Evolutionary conservation across 2,113 vertebrate species (phyloP), one percentile per base, ranked within the genome.

Genomic region (Prunella himalayana): DNA sequence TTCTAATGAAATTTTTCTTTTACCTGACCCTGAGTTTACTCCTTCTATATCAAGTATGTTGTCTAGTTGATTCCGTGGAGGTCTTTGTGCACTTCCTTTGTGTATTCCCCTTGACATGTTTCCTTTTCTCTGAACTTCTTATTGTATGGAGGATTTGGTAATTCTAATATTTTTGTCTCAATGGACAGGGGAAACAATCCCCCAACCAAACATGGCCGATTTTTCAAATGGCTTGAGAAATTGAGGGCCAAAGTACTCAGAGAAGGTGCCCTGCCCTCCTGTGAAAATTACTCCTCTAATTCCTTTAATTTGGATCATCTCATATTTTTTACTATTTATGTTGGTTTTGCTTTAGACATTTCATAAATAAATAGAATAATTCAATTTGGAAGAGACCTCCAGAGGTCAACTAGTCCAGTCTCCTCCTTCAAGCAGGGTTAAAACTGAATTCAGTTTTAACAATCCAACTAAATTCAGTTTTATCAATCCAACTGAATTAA

Each of bases 161-260:
- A 50, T 63, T 83, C n/a, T 68, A n/a, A 24, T 49, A 7, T 28
- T 85, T 86, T 47, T 65, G 10, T 72, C 37, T 92, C 54, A 51
- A 8, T 22, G 31, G 9, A n/a, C 3, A 8, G 30, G 4, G 12
- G 4, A 3, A 44, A 41, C 33, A 2, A 0, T 1, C 1, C 10
- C 12, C 2, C 44, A 57, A 50, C 1, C 24, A 68, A 82, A 64
- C 41, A 22, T 6, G 10, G 6, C 33, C 76, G 12, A 16, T 64
- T 85, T 91, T 87, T 61, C n/a, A 44, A 64, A 68, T 68, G 4
- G 5, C 72, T 81, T 86, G 20, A 68, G 57, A 82, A 76, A 44
- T 2, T 35, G 30, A 37, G 39, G 8, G 8, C 56, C 31, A 79
- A 51, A 94, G 30, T 49, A 66, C 28, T 12, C 22, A 53, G 25